These are phyloP conservation scores for Gambusia holbrooki DNA, from an alignment of 2,113 vertebrate species.

Conservation along the genomic window DNA sequence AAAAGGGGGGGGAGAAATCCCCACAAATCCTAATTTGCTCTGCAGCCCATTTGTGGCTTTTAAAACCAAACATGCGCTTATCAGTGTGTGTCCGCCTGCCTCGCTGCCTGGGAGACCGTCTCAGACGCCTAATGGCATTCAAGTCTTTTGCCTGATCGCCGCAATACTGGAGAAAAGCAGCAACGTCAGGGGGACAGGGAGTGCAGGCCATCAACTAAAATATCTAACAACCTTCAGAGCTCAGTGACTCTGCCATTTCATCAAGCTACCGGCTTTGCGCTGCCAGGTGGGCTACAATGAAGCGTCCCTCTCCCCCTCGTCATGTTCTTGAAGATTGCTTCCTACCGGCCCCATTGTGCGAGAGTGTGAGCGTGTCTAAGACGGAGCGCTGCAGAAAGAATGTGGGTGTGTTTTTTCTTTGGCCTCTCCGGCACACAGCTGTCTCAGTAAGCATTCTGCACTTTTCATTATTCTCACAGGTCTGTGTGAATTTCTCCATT, in stretches of 20 bases:
- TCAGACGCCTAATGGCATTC: conserved; percentile 57
- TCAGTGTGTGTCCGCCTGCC: conserved; percentile 40
- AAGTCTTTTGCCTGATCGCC: conserved; percentile 69
- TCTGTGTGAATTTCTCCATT: conserved; percentile 55
- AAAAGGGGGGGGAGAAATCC: neutral
- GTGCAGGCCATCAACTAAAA: conserved; percentile 69
- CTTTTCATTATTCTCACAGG: conserved; percentile 48
- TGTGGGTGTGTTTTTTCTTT: conserved; percentile 33
- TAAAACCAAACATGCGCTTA: conserved; percentile 59
- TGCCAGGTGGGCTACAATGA: conserved; percentile 56
- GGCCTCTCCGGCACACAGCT: conserved; percentile 26
- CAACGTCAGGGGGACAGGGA: conserved; percentile 35
- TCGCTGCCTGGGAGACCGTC: conserved; percentile 40
- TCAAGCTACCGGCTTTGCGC: conserved; percentile 49
- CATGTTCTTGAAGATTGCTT: conserved; percentile 62
- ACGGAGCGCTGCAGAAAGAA: conserved; percentile 4
- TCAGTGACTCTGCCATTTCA: conserved; percentile 55
- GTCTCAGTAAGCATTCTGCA: conserved; percentile 52
- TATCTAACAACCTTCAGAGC: conserved; percentile 68
- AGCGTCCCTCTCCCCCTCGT: conserved; percentile 17
- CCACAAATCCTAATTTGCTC: conserved; percentile 58
- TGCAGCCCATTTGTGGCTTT: conserved; percentile 59
- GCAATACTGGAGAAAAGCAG: conserved; percentile 41
- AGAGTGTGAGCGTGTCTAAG: neutral
- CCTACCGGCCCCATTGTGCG: conserved; percentile 7